Base-by-base conservation (phyloP, 2,797 vertebrate genomes). In the Acridotheres tristis region DNA sequence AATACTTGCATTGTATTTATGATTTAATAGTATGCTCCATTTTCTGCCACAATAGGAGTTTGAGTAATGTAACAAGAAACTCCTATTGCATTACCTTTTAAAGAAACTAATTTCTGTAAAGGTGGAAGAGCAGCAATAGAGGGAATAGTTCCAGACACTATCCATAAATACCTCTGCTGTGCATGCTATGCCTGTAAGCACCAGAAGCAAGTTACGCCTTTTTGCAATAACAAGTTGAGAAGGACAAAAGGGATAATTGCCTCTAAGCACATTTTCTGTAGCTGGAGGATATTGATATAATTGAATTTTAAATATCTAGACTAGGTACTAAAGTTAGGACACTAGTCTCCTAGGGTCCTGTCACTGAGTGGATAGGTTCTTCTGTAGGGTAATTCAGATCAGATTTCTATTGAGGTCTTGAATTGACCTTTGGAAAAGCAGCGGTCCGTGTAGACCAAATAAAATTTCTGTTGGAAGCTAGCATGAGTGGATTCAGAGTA, bases 171-270 rank as follows among this genome's bases (percentile, higher is more conserved):
- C 48, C 38, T 84, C 40, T 80, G 74, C 51, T 80, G 7, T 54
- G 27, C 17, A 10, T 57, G 66, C 80, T 81, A 6, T 47, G 43
- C 62, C 88, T 51, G 66, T 68, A 78, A 82, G 54, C 68, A 84
- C 45, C 72, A 63, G 45, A 54, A 88, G 20, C 53, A 85, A 75
- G 74, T 65, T 63, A 74, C 1, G 11, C 14, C 38, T 68, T 79
- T 82, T 54, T 78, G 58, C 85, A 87, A 47, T 89, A 77, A 34
- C 40, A 38, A 77, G 18, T 65, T 2, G 10, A 74, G 85, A 89
- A 89, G 55, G 83, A 82, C 74, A 87, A 76, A 92, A 76, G 40
- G 68, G 51, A 45, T 88, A 69, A 84, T 78, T 79, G 53, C 74
- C 76, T 91, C 51, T 45, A 62, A 88, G 74, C 67, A 54, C 16